Evolutionary conservation across 2,113 vertebrate genomes (phyloP).

Genomic region (Poeciliopsis occidentalis): DNA sequence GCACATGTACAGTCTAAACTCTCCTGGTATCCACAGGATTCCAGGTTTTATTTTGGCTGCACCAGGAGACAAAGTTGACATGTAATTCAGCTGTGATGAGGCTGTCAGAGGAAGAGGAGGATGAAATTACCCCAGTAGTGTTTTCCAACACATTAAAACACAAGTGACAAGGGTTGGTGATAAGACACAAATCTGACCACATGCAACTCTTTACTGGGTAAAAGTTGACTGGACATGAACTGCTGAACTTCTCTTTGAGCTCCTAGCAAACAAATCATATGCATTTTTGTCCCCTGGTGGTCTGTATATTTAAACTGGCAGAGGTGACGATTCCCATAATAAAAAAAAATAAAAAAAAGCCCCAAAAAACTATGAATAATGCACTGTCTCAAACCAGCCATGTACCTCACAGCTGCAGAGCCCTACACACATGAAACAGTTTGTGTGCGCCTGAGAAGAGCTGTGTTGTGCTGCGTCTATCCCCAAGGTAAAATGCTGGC

Average conservation of each 20-base stretch:
- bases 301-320: constrained; percentile 47
- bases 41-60: constrained; percentile 20
- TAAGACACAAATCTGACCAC: constrained; percentile 15
- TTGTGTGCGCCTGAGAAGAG: constrained; percentile 3
- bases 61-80: constrained; percentile 36
- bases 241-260: constrained; percentile 10
- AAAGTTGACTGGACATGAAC: background rate
- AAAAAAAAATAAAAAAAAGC: background rate
- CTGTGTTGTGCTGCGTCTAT: background rate
- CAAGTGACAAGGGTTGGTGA: constrained; percentile 7
- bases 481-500: background rate
- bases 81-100: constrained; percentile 36
- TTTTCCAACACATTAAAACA: constrained; percentile 14
- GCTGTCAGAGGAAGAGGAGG: constrained; percentile 48
- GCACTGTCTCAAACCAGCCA: background rate
- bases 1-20: constrained; percentile 13
- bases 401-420: background rate
- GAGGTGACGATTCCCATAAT: background rate
- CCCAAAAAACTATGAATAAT: background rate
- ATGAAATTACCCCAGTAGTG: constrained; percentile 53
- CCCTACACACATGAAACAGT: constrained; percentile 7
- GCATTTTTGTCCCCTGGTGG: background rate
- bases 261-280: background rate
- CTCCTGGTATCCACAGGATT: constrained; percentile 29
- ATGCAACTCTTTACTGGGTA: constrained; percentile 1